These are phyloP conservation scores for Malurus leucopterus DNA, from an alignment of 2,797 vertebrate genomes.

Conservation along the genomic window DNA sequence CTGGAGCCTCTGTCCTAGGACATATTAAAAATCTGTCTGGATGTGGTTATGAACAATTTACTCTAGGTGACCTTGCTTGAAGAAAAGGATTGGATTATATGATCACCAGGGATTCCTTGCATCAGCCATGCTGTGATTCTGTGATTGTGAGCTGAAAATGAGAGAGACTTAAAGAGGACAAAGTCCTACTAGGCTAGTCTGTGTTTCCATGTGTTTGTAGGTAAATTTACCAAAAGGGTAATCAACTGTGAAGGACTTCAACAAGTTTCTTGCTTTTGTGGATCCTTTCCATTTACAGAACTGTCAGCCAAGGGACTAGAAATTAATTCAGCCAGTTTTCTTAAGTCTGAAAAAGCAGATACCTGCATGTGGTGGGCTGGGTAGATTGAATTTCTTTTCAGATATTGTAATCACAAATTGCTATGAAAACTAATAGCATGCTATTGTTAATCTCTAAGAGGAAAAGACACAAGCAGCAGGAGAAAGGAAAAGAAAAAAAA, in stretches of 20 bases:
- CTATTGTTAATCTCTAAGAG: neutral
- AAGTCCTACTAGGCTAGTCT: neutral
- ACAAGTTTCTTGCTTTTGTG: neutral
- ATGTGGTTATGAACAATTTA: neutral
- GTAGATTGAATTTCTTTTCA: slow-evolving; percentile 13
- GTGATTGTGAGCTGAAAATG: neutral
- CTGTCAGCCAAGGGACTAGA: neutral
- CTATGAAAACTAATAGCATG: neutral
- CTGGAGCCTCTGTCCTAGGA: rapidly evolving
- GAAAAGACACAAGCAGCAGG: neutral
- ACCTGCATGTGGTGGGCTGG: neutral
- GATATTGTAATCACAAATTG: neutral
- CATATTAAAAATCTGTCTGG: neutral
- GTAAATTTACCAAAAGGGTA: neutral
- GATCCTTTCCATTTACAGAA: neutral
- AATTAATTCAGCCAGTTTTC: neutral
- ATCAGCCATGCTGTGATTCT: neutral
- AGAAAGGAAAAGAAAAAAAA: neutral
- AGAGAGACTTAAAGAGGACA: neutral
- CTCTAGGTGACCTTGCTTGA: neutral
- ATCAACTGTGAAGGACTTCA: neutral
- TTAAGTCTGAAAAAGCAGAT: neutral
- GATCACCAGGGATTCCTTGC: neutral
- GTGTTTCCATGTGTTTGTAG: neutral
- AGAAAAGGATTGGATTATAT: neutral